Evolutionary conservation across 2,797 vertebrate genomes (phyloP).

Genomic region (Diglossa cyanea): DNA sequence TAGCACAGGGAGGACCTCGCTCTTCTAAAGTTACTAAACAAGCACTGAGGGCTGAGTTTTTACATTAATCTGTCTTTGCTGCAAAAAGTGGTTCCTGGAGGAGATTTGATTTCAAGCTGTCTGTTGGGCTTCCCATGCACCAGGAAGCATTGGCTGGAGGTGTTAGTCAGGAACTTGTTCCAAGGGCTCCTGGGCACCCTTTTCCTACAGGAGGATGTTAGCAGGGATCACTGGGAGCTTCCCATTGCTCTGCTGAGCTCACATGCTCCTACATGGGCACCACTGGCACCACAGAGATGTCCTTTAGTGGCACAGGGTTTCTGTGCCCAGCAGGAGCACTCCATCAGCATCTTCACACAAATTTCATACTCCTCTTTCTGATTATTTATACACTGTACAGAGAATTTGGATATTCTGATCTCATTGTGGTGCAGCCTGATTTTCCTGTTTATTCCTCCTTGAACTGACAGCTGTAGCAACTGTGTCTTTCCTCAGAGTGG

Average conservation of each 20-base stretch:
- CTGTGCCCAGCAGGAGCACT: background rate
- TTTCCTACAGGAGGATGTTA: background rate
- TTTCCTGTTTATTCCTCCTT: background rate
- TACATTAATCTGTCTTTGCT: conserved; percentile 23
- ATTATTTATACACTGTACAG: background rate
- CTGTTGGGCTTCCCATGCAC: background rate
- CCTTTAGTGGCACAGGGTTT: background rate
- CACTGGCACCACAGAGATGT: background rate
- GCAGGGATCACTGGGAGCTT: background rate
- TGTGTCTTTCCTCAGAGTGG: background rate
- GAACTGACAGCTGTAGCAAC: background rate
- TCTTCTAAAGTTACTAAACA: conserved; percentile 36
- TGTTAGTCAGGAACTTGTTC: background rate
- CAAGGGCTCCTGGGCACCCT: background rate
- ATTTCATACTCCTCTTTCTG: background rate
- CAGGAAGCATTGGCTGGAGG: background rate
- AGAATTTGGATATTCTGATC: background rate
- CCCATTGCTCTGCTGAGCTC: background rate
- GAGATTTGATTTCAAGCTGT: conserved; percentile 21
- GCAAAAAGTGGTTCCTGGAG: conserved; percentile 15
- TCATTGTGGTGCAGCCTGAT: background rate
- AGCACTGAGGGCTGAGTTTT: background rate
- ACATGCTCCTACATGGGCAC: background rate
- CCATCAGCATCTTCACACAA: background rate
- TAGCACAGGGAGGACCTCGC: background rate